A percentile compares a stretch with the other conserved stretches of the same genome.
Evolutionary conservation across 2,797 vertebrate genomes (phyloP).

Genomic region (Gallirallus australis): DNA sequence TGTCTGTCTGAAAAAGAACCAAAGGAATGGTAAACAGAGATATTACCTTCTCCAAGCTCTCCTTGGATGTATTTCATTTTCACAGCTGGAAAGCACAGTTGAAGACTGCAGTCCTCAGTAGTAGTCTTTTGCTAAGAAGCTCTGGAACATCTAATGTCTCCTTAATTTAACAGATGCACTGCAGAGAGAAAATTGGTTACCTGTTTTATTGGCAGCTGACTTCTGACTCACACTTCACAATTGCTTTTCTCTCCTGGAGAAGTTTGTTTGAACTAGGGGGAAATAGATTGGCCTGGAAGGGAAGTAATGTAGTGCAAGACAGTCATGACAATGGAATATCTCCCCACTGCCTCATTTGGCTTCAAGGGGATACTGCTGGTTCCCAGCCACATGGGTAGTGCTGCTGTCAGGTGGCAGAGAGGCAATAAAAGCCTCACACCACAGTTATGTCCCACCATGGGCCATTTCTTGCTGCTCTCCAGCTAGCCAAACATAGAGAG

Average conservation of each 20-base stretch:
- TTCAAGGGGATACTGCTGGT: background rate
- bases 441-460: background rate
- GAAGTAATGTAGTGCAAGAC: background rate
- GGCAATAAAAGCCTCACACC: background rate
- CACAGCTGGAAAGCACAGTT: background rate
- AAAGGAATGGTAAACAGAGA: background rate
- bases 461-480: background rate
- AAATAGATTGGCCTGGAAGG: background rate
- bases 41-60: background rate
- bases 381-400: background rate
- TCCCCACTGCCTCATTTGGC: background rate
- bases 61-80: constrained; percentile 17
- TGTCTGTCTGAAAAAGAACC: background rate
- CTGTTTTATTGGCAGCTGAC: background rate
- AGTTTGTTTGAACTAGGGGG: background rate
- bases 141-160: background rate
- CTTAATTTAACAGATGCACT: background rate
- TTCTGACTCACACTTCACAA: background rate
- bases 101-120: background rate
- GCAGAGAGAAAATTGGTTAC: background rate
- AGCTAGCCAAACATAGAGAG: background rate
- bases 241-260: background rate
- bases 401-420: background rate
- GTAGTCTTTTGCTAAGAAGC: background rate
- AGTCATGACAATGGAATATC: background rate